Base-by-base conservation (phyloP, 2,797 vertebrate species). In the Chrysocyon brachyurus region DNA sequence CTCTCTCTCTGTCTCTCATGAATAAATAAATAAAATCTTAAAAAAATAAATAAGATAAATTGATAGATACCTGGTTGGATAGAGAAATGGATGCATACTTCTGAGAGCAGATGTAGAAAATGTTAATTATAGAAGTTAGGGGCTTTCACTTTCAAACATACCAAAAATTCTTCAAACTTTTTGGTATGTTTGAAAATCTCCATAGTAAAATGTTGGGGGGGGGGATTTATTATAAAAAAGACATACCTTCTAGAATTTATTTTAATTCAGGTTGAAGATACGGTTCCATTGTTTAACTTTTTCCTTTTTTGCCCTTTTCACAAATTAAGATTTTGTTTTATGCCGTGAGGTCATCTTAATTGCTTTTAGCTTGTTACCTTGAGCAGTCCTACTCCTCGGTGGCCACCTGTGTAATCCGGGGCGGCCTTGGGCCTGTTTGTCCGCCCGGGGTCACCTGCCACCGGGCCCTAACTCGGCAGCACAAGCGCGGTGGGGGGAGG, bases 141-240 rank as follows among this genome's bases (percentile, higher is more conserved):
- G 0, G 7, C 64, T 94, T 78, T 93, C 36, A 46, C 21, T 95
- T n/a, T n/a, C n/a, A n/a, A n/a, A n/a, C n/a, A n/a, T n/a, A n/a
- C n/a, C n/a, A n/a, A n/a, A n/a, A 87, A 46, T 86, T 90, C 31
- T 84, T 92, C 72, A 5, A 95, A 33, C 36, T 11, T 92, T 93
- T 96, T 81, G 12, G 49, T 90, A n/a, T 93, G 36, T 52, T 89
- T 92, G 36, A 94, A 66, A 52, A 61, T 95, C 90, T 92, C 26
- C 24, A 49, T 85, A 52, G 56, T 87, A 87, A 94, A 84, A 56
- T 88, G 6, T n/a, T 70, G n/a, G 3, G 22, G 21, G 19, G 17
- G 17, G 77, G 33, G 78, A 88, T 78, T 87, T 87, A 96, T 82
- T 91, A 61, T 95, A 85, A 88, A 94, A 33, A 73, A 90, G 52